Conservation (phyloP, 2,113 vertebrate species). For the Anthoscopus minutus region DNA sequence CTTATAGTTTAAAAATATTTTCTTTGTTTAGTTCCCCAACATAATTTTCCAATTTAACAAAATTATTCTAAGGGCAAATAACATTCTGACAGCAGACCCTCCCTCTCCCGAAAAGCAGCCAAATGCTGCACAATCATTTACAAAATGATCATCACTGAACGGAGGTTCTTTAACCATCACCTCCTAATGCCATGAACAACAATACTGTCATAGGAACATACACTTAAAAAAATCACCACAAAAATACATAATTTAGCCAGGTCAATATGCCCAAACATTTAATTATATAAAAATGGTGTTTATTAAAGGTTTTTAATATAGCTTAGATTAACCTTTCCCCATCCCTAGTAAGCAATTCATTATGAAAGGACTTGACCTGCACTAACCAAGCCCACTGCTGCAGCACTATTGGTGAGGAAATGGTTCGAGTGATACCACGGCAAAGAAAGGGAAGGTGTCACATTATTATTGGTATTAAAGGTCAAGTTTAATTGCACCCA, state of each 20-base stretch:
- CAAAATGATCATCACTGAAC: constrained; percentile 19
- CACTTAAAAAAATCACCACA: not conserved
- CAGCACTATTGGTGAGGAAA: constrained; percentile 16
- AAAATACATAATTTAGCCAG: not conserved
- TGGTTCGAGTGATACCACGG: not conserved
- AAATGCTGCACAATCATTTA: constrained; percentile 65
- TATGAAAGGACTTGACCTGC: constrained; percentile 56
- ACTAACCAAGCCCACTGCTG: constrained; percentile 63
- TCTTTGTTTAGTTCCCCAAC: constrained; percentile 51
- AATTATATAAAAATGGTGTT: not conserved
- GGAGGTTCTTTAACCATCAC: not conserved
- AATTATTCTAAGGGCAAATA: constrained; percentile 7
- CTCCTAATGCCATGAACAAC: constrained; percentile 5
- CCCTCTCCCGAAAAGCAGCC: constrained; percentile 22
- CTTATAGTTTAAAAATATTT: constrained; percentile 29
- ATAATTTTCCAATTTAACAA: not conserved
- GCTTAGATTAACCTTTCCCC: constrained; percentile 2
- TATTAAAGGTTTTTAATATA: constrained; percentile 22
- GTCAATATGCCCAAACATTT: not conserved
- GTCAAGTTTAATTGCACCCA: constrained; percentile 28
- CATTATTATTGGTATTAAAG: constrained; percentile 49
- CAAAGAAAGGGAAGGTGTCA: constrained; percentile 39
- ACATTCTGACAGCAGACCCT: constrained; percentile 42
- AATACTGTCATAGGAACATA: constrained; percentile 13
- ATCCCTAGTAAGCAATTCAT: constrained; percentile 41